Evolutionary conservation across 2,113 vertebrate genomes (phyloP).

Genomic region (Hymenochirus boettgeri): DNA sequence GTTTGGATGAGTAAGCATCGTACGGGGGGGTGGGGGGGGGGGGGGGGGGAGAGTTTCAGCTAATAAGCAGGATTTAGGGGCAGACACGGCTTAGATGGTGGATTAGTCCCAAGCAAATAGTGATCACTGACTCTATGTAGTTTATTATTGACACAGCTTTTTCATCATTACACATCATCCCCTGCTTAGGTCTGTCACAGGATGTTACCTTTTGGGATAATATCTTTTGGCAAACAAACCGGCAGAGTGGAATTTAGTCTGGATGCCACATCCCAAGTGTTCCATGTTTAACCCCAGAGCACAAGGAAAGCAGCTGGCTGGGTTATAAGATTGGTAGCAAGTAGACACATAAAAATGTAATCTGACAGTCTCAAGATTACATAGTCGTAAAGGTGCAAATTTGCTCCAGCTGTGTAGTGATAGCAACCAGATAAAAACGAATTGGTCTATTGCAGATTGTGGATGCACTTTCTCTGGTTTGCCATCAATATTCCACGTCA

Average conservation of each 20-base stretch:
- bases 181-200: slow-evolving; percentile 24
- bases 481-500: no score
- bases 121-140: slow-evolving; percentile 27
- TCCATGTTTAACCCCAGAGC: slow-evolving; percentile 14
- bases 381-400: no score
- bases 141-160: slow-evolving; percentile 42
- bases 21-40: slow-evolving; percentile 1
- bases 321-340: background rate
- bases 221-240: slow-evolving; percentile 30
- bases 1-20: slow-evolving; percentile 38
- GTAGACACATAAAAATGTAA: no score
- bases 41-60: slow-evolving; percentile 19
- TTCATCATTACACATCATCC: slow-evolving; percentile 37
- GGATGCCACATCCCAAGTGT: slow-evolving; percentile 13
- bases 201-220: slow-evolving; percentile 39
- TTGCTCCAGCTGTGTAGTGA: no score
- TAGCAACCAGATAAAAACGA: no score
- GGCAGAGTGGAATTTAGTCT: slow-evolving; percentile 27
- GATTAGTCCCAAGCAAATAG: slow-evolving; percentile 40
- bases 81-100: slow-evolving; percentile 27
- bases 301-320: background rate
- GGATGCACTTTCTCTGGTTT: no score
- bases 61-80: slow-evolving; percentile 27
- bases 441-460: no score
- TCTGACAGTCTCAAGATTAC: no score